Evolutionary conservation across 2,888 invertebrate genomes (phyloP).

Genomic region (Stegophylla sp.): DNA sequence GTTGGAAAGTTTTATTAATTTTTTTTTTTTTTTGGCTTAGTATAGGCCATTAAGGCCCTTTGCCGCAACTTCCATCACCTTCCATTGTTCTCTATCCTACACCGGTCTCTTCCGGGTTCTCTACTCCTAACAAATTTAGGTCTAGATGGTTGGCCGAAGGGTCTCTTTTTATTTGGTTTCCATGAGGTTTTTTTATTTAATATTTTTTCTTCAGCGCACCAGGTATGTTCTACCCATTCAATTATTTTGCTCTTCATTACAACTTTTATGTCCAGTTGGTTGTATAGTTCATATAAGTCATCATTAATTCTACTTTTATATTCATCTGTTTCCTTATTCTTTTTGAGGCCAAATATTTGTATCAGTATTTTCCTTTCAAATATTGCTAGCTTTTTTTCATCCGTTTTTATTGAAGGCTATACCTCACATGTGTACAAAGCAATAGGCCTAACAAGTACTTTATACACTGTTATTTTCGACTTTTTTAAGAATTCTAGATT

Average conservation of each 20-base stretch:
- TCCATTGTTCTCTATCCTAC: no score
- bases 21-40: no score
- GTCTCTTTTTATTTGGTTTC: slow-evolving; percentile 8
- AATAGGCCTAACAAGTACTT: background rate
- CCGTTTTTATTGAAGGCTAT: background rate
- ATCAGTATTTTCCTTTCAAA: background rate
- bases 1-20: no score
- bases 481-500: background rate
- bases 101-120: no score
- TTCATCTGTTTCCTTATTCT: slow-evolving; percentile 1
- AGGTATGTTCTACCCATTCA: background rate
- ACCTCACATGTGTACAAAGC: background rate
- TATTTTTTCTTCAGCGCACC: slow-evolving; percentile 1
- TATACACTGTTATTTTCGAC: background rate
- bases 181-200: background rate
- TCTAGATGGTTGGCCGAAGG: background rate
- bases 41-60: no score
- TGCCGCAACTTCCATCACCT: no score
- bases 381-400: background rate
- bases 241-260: slow-evolving; percentile 12
- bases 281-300: background rate
- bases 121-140: no score
- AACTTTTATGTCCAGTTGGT: background rate
- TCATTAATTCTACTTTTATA: background rate
- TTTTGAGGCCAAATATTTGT: background rate